A percentile compares a stretch with the other conserved stretches of the same genome.
Evolutionary conservation across 2,113 vertebrate genomes (phyloP).

Genomic region (Macquaria ambigua): DNA sequence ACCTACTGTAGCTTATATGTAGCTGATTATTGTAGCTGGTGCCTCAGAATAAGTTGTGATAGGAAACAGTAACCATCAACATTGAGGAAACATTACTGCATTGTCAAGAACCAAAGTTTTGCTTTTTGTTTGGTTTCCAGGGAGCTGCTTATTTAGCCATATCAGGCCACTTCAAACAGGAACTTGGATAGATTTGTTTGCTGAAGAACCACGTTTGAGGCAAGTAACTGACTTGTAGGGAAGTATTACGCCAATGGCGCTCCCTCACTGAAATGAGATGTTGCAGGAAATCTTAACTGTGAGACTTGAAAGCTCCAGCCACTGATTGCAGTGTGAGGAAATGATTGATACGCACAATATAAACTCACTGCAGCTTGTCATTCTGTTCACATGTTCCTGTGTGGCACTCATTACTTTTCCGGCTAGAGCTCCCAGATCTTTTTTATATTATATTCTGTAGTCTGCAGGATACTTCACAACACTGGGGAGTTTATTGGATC

Average conservation of each 20-base stretch:
- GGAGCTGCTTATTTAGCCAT: neutral
- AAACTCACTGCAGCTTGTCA: slow-evolving; percentile 44
- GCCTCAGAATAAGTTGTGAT: neutral
- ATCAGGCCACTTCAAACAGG: neutral
- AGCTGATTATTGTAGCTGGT: neutral
- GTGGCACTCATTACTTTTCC: slow-evolving; percentile 33
- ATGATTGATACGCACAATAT: slow-evolving; percentile 25
- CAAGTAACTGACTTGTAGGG: neutral
- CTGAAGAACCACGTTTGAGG: neutral
- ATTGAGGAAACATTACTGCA: neutral
- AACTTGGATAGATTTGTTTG: neutral
- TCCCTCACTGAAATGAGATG: neutral
- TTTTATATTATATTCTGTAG: slow-evolving; percentile 4
- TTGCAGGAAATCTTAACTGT: slow-evolving; percentile 14
- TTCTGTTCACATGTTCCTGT: slow-evolving; percentile 39
- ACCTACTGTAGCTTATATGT: neutral
- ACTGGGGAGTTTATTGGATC: slow-evolving; percentile 23
- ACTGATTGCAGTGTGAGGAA: slow-evolving; percentile 20
- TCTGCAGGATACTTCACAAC: slow-evolving; percentile 31
- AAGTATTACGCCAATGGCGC: neutral
- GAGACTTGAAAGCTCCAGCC: neutral
- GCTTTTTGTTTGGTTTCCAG: neutral
- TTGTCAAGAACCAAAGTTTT: neutral
- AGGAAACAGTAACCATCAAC: neutral
- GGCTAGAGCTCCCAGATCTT: slow-evolving; percentile 21